Percentiles rank a stretch among this genome's conserved stretches.
Evolutionary conservation across 1,140 invertebrate genomes (phyloP).

Genomic region (Melanaphis sacchari): DNA sequence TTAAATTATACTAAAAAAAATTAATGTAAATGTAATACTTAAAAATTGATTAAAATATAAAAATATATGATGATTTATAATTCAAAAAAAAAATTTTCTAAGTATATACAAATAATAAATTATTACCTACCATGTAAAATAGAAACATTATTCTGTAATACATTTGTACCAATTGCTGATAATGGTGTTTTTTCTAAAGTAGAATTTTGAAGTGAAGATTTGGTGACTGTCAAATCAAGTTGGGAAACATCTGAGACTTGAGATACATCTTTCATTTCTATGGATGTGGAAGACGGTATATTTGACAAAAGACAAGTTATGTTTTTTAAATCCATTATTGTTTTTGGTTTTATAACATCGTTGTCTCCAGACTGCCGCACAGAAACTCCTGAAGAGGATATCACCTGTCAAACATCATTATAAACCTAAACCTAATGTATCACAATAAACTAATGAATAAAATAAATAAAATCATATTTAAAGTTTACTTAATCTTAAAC

Average conservation of each 20-base stretch:
- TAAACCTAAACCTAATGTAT: constrained; percentile 51
- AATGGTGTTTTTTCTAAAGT: constrained; percentile 39
- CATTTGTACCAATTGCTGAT: constrained; percentile 48
- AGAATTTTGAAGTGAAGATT: constrained; percentile 29
- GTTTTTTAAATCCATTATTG: constrained; percentile 56
- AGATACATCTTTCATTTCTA: constrained; percentile 47
- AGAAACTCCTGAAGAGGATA: constrained; percentile 70
- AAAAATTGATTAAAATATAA: not conserved
- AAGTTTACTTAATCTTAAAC: not conserved
- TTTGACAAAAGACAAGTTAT: constrained; percentile 34
- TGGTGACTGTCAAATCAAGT: constrained; percentile 18
- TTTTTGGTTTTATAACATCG: constrained; percentile 38
- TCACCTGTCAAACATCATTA: constrained; percentile 65
- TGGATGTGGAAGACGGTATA: constrained; percentile 44
- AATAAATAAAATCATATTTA: constrained; percentile 50
- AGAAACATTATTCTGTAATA: constrained; percentile 34
- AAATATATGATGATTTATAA: not conserved
- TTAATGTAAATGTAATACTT: not conserved
- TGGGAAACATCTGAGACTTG: constrained; percentile 28
- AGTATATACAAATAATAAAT: not conserved
- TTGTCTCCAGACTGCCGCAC: constrained; percentile 60
- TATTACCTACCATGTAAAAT: constrained; percentile 44
- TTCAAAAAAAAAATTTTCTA: not conserved
- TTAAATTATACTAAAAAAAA: not conserved
- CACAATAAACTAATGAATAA: not conserved